Base-by-base conservation (phyloP, 2,797 vertebrate species). In the Okamejei kenojei region DNA sequence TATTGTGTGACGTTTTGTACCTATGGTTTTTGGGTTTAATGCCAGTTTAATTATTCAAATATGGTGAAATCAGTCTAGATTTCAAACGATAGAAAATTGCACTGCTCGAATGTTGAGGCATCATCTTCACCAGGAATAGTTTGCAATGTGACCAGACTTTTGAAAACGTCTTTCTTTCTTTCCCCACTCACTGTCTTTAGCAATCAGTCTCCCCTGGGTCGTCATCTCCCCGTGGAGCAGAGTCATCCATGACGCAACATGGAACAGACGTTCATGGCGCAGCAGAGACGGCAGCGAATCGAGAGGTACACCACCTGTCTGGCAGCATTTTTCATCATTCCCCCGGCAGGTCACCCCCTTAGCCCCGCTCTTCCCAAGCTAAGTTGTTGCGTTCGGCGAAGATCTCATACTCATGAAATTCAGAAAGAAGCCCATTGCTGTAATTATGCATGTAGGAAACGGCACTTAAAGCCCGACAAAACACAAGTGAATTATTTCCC, bases 131-230 rank as follows among this genome's bases (percentile, higher is more conserved):
- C 35, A 11, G 63, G 63, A 38, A 15, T 71, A 17, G 32, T 91
- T 45, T 38, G 68, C 17, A 35, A 5, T 71, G 21, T 73, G 68
- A 91, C 68, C 23, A 4, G 45, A 26, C 68, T 74, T 86, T 74
- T 91, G 68, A 45, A 23, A 74, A 91, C 10, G 5, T 91, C 21
- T 91, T 90, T 91, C 73, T 88, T 65, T 65, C 61, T 88, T 29
- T 65, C n/a, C 82, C n/a, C 23, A 3, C 82, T 65, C 82, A 26
- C 29, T 29, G 21, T 15, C 9, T 91, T 74, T 73, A 91, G 90
- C 95, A 99, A 98, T 98, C 98, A 95, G 97, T 97, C 1, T 97
- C 97, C 94, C 97, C 98, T 17, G 97, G 96, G 94, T 97, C 98
- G 7, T 96, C 97, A 93, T 98, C 98, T 81, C 98, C 98, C 93